phyloP scores from a whole-genome alignment of 2,888 invertebrate species.

The Pseudeuparius sepicola region DNA sequence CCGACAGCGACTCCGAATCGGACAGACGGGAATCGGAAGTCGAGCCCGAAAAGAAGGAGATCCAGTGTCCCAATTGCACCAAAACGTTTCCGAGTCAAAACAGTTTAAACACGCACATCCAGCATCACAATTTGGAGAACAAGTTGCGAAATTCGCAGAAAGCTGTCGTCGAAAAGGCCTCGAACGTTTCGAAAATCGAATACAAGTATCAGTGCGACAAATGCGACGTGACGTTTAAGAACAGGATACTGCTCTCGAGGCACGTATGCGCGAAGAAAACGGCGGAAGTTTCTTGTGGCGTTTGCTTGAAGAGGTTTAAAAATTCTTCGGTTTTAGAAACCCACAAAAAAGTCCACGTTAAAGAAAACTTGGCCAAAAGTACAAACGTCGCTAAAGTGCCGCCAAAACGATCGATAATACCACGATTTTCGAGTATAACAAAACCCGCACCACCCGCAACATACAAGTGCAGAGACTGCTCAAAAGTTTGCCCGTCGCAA shows the following conservation, averaged over 20 bases:
- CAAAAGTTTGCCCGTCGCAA: slow-evolving; percentile 29
- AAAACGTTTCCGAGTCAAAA: slow-evolving; percentile 37
- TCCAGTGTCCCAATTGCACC: slow-evolving; percentile 33
- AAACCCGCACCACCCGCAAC: neutral
- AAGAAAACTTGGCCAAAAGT: slow-evolving; percentile 29
- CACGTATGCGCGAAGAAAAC: slow-evolving; percentile 27
- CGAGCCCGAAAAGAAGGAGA: slow-evolving; percentile 22
- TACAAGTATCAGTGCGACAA: slow-evolving; percentile 32
- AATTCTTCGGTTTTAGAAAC: slow-evolving; percentile 24
- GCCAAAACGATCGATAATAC: slow-evolving; percentile 26
- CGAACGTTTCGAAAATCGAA: slow-evolving; percentile 19
- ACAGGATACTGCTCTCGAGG: slow-evolving; percentile 29
- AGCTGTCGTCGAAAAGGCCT: slow-evolving; percentile 12
- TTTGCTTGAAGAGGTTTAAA: slow-evolving; percentile 31
- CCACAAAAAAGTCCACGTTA: slow-evolving; percentile 33
- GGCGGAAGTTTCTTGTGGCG: slow-evolving; percentile 24
- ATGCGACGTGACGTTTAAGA: slow-evolving; percentile 33
- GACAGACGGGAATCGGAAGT: neutral
- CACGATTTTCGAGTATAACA: slow-evolving; percentile 13
- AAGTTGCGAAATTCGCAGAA: slow-evolving; percentile 20
- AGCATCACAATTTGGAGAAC: slow-evolving; percentile 33
- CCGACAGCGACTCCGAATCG: slow-evolving; percentile 20
- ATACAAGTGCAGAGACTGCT: slow-evolving; percentile 30
- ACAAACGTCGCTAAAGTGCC: slow-evolving; percentile 28
- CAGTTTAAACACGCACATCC: slow-evolving; percentile 34